phyloP scores from a whole-genome alignment of 37 sponge, comb jelly and placozoan species.

The Diacarnus erythraeanus region DNA sequence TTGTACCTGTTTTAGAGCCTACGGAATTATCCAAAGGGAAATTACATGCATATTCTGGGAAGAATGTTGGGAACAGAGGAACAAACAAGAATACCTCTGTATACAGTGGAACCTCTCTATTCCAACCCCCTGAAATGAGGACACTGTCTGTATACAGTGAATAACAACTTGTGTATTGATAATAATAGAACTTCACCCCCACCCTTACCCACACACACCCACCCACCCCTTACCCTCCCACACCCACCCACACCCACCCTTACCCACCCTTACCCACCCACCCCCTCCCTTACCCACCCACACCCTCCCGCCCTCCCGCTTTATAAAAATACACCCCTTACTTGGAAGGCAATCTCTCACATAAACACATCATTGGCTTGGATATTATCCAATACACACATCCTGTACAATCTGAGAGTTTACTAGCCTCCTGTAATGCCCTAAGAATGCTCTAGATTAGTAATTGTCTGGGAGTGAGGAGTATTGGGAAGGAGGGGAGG shows the following conservation, averaged over 20 bases:
- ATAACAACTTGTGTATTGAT: background rate
- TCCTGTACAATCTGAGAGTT: too few species aligned
- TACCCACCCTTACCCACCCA: background rate
- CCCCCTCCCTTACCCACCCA: background rate
- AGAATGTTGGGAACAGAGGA: too few species aligned
- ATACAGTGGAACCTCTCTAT: too few species aligned
- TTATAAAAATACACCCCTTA: too few species aligned
- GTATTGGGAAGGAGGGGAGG: background rate
- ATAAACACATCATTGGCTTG: background rate
- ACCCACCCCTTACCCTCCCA: background rate
- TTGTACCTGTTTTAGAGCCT: constrained; percentile 61
- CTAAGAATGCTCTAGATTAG: background rate
- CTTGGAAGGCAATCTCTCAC: background rate
- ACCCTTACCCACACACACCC: background rate
- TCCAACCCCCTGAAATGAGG: too few species aligned
- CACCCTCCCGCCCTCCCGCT: background rate
- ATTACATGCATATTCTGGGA: too few species aligned
- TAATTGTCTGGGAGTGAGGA: background rate
- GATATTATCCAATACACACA: too few species aligned
- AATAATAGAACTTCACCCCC: background rate
- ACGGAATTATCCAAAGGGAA: too few species aligned
- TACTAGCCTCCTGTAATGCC: too few species aligned
- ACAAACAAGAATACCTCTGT: too few species aligned
- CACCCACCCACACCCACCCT: background rate
- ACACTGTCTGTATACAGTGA: too few species aligned